Evolutionary conservation across 2,113 vertebrate species (phyloP), one percentile per base, ranked within the genome.

Genomic region (Grantiella picta): DNA sequence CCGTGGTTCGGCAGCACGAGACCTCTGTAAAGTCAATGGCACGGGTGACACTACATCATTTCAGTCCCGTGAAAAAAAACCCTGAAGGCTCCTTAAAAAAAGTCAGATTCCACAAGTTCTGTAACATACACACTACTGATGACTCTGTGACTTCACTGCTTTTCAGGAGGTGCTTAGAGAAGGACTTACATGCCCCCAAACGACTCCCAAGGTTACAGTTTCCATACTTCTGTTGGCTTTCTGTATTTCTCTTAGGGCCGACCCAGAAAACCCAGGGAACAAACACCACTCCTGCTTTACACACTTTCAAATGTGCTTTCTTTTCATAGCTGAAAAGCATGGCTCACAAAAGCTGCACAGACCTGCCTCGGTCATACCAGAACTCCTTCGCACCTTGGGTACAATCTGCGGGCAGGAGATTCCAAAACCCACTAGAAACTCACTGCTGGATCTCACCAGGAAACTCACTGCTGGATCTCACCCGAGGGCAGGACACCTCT

Each of bases 371-470:
- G 40, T 90, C 15, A 18, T 56, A 44, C n/a, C 10, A 27, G 54
- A 71, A 59, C 18, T 88, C 64, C 42, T 83, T 66, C 0, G 0
- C 47, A 14, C 7, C 2, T 8, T 16, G 29, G 5, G 21, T 19
- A 7, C 0, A 0, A 45, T 3, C 47, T 17, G 52, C 0, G 0
- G 2, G 18, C 0, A 0, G 54, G n/a, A 31, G 47, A 40, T n/a
- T 86, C n/a, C 63, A n/a, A 68, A 69, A 56, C 5, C 20, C 35
- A 11, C 52, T 28, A 33, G 56, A 56, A 49, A 56, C 71, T 68
- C 28, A 9, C 57, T 31, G 75, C 35, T 53, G 65, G 68, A 69
- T 81, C 40, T 56, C 63, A 65, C 35, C 25, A 33, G 35, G 45
- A 53, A 68, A 68, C 59, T 76, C 36, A 12, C 68, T 28, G 81